A percentile compares a stretch with the other conserved stretches of the same genome.
Evolutionary conservation across 2,113 vertebrate species (phyloP).

Genomic region (Xenopus tropicalis): UCB_Xtro_10.0 CM004444.2:180747001-180747500

Average conservation of each 20-base stretch:
- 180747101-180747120: too few relatives aligned
- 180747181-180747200: constrained; percentile 49
- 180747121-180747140: too few relatives aligned
- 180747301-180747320: constrained; percentile 67
- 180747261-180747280: constrained; percentile 77
- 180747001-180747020: too few relatives aligned
- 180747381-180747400: not conserved
- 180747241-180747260: constrained; percentile 74
- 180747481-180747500: too few relatives aligned
- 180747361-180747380: constrained; percentile 23
- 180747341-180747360: constrained; percentile 59
- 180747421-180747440: not conserved
- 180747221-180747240: constrained; percentile 59
- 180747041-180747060: too few relatives aligned
- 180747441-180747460: too few relatives aligned
- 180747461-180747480: too few relatives aligned
- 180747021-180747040: too few relatives aligned
- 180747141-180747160: too few relatives aligned
- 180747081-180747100: too few relatives aligned
- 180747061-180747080: too few relatives aligned
- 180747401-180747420: not conserved
- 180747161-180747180: not conserved
- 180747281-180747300: constrained; percentile 68
- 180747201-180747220: constrained; percentile 63
- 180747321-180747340: constrained; percentile 64